These are phyloP conservation scores for Pseudomyrmex pallidus DNA, from an alignment of 1,140 invertebrate genomes.

Conservation along the genomic window DNA sequence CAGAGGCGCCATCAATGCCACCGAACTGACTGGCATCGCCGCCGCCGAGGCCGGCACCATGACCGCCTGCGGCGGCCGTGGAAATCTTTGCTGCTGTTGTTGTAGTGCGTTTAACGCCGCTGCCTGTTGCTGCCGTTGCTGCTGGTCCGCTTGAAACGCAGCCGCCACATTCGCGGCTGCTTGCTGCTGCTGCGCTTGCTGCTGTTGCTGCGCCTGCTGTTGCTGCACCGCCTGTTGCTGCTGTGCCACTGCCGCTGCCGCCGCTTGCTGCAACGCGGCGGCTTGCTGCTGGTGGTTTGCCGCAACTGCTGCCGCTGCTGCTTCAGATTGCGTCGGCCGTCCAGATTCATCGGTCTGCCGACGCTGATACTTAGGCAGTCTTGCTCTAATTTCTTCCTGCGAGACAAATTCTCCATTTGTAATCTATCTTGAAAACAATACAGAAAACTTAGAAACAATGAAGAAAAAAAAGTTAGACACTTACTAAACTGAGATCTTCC, in stretches of 20 bases:
- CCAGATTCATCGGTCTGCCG: slow-evolving; percentile 84
- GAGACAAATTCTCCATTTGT: slow-evolving; percentile 29
- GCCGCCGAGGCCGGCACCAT: slow-evolving; percentile 83
- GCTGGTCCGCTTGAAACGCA: slow-evolving; percentile 82
- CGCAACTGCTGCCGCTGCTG: slow-evolving; percentile 78
- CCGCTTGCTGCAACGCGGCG: slow-evolving; percentile 78
- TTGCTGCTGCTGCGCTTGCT: slow-evolving; percentile 76
- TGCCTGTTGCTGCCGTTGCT: slow-evolving; percentile 80
- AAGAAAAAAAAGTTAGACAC: slow-evolving; percentile 66
- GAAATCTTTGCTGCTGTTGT: slow-evolving; percentile 80
- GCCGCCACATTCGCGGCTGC: slow-evolving; percentile 77
- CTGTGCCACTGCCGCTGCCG: slow-evolving; percentile 76
- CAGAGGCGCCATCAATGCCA: slow-evolving; percentile 87
- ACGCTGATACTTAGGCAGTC: slow-evolving; percentile 90
- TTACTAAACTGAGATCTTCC: slow-evolving; percentile 95
- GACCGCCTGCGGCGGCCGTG: slow-evolving; percentile 80
- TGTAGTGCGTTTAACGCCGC: slow-evolving; percentile 79
- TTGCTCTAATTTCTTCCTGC: slow-evolving; percentile 94
- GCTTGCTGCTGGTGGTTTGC: slow-evolving; percentile 83
- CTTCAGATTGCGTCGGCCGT: slow-evolving; percentile 86
- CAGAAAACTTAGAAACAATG: background rate
- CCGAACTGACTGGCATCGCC: slow-evolving; percentile 85
- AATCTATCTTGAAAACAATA: background rate
- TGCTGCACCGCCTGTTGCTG: slow-evolving; percentile 77
- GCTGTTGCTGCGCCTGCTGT: slow-evolving; percentile 78